These are phyloP conservation scores for Portevinia maculata DNA, from an alignment of 2,888 invertebrate species.

Conservation along the genomic window DNA sequence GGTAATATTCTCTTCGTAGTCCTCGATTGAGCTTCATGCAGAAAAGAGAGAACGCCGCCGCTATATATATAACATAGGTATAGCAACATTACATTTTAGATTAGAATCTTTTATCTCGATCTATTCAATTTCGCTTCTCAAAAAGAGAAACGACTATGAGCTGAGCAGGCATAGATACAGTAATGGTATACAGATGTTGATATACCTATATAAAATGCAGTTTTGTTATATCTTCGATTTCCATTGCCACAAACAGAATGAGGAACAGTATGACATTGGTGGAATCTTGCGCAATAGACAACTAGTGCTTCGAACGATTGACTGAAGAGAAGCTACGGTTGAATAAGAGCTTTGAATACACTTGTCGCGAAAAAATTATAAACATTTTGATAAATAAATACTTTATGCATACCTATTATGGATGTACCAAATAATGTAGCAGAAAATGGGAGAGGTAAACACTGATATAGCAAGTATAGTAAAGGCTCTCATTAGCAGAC, in stretches of 20 bases:
- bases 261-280: conserved; percentile 53
- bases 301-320: too few species aligned
- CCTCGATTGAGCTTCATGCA: conserved; percentile 32
- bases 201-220: conserved; percentile 50
- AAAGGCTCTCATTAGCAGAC: too few species aligned
- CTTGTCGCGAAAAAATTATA: conserved; percentile 4
- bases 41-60: conserved; percentile 49
- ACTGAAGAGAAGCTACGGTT: neutral
- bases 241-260: conserved; percentile 40
- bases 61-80: conserved; percentile 3
- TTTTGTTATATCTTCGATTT: conserved; percentile 39
- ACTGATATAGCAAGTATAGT: too few species aligned
- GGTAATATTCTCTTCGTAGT: conserved; percentile 46
- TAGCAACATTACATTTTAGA: conserved; percentile 23
- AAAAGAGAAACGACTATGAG: conserved; percentile 32
- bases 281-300: conserved; percentile 58
- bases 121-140: conserved; percentile 24
- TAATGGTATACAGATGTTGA: conserved; percentile 8
- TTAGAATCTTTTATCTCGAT: conserved; percentile 8
- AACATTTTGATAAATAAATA: too few species aligned
- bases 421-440: too few species aligned
- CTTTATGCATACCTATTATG: too few species aligned
- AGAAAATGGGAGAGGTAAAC: too few species aligned
- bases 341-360: conserved; percentile 30
- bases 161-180: too few species aligned